A percentile compares a stretch with the other conserved stretches of the same genome.
Evolutionary conservation across 2,113 vertebrate genomes (phyloP).

Genomic region (Hucho hucho): DNA sequence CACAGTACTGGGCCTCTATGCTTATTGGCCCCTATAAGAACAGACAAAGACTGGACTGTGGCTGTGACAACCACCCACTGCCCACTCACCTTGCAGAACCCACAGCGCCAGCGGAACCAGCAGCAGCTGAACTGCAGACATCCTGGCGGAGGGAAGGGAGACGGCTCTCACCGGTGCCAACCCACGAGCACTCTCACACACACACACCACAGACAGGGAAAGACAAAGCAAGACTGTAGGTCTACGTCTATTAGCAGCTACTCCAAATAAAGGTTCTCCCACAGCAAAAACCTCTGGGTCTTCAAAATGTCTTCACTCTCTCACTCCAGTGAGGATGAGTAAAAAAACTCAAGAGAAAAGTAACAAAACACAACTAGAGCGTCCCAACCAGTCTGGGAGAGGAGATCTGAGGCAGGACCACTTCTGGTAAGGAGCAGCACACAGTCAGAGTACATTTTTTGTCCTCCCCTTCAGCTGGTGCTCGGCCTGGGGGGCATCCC

Average conservation of each 20-base stretch:
- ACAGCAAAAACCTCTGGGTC: background rate
- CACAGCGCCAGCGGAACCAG: constrained; percentile 49
- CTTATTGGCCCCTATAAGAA: constrained; percentile 9
- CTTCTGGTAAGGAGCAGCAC: constrained; percentile 2
- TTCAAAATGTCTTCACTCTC: background rate
- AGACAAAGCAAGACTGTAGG: constrained; percentile 5
- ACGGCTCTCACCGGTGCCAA: constrained; percentile 12
- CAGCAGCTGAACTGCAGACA: constrained; percentile 49
- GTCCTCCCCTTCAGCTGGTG: constrained; percentile 6
- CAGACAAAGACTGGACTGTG: constrained; percentile 1
- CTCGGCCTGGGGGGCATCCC: constrained; percentile 9
- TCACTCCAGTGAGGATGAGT: background rate
- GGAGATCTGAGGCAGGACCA: background rate
- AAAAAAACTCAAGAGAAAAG: background rate
- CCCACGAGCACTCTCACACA: constrained; percentile 8
- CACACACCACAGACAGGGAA: constrained; percentile 1
- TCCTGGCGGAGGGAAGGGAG: constrained; percentile 46
- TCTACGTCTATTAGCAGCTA: background rate
- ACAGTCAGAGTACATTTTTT: constrained; percentile 8
- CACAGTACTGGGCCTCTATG: constrained; percentile 2
- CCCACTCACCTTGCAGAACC: constrained; percentile 66
- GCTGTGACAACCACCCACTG: constrained; percentile 5
- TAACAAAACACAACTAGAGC: background rate
- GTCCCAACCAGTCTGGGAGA: background rate
- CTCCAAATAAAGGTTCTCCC: constrained; percentile 11